Evolutionary conservation across 2,113 vertebrate genomes (phyloP), one percentile per base, ranked within the genome.

Genomic region (Saiga tatarica): DNA sequence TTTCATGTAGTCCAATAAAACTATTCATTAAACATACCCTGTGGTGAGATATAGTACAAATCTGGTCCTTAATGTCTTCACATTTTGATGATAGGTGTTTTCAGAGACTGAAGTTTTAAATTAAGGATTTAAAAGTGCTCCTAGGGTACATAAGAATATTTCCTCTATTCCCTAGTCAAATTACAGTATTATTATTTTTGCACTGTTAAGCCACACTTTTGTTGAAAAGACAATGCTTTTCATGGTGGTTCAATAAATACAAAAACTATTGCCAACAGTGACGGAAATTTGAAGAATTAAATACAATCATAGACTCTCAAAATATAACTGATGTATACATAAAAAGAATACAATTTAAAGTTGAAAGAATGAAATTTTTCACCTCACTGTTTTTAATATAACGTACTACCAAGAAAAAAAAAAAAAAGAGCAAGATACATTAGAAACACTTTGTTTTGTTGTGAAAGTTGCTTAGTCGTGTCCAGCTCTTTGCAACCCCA

Each of bases 71-170:
- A 92, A 84, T 83, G 62, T 94, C 64, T 96, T 98, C 93, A 91
- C 33, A 62, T 98, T 98, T 81, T 87, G 74, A 45, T 96, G 76
- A 98, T 96, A 98, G 59, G 4, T 95, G 55, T 95, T 97, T 98
- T 87, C 81, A 97, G 71, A 87, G 33, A 83, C 62, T 82, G 83
- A 94, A 97, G 96, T 78, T 96, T 84, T 95, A 86, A 97, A 97
- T 96, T 84, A 87, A 91, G 47, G 71, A 23, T 91, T 94, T 98
- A 47, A 84, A 74, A 26, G 33, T 97, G 7, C 97, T 95, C 47
- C 30, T 47, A 59, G n/a, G 33, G 25, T 25, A 55, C 39, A 45
- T 60, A 87, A 87, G 57, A 84, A 45, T 94, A 84, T 71, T 91
- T 95, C 60, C 9, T 74, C 16, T 94, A 12, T 52, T 86, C 19